Percentiles rank a stretch among this genome's conserved stretches.
Evolutionary conservation across 1,140 invertebrate genomes (phyloP).

Genomic region (Wiebesia pumilae): DNA sequence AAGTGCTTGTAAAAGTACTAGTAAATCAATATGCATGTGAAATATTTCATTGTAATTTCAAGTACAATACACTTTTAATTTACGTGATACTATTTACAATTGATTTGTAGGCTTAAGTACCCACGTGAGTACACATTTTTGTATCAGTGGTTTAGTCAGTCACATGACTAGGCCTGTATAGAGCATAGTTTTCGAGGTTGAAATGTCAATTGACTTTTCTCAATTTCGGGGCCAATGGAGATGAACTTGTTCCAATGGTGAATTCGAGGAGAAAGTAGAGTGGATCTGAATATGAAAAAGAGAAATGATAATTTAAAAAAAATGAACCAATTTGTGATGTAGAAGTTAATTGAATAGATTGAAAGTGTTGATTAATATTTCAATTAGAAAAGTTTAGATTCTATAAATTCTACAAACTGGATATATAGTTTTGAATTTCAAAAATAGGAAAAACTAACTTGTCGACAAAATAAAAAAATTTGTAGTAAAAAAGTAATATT

Average conservation of each 20-base stretch:
- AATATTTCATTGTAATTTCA: too few relatives aligned
- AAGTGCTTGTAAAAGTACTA: too few relatives aligned
- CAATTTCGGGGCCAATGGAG: neutral
- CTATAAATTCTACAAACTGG: too few relatives aligned
- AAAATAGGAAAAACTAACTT: too few relatives aligned
- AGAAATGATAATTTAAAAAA: neutral
- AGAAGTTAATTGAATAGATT: neutral
- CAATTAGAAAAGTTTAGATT: neutral
- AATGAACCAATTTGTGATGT: neutral
- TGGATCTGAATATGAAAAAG: neutral
- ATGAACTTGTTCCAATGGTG: neutral
- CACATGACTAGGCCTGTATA: neutral
- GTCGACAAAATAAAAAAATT: too few relatives aligned
- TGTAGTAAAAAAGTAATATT: too few relatives aligned
- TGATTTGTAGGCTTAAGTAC: neutral
- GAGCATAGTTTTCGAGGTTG: neutral
- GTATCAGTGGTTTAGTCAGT: neutral
- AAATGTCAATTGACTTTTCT: neutral
- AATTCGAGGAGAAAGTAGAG: neutral
- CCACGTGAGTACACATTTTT: neutral
- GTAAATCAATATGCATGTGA: too few relatives aligned
- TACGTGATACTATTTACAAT: neutral
- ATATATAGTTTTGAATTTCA: too few relatives aligned
- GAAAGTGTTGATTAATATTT: neutral
- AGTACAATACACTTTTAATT: too few relatives aligned